These are phyloP conservation scores for Aplysia californica DNA, from an alignment of 1,140 invertebrate genomes.

Conservation along the genomic window DNA sequence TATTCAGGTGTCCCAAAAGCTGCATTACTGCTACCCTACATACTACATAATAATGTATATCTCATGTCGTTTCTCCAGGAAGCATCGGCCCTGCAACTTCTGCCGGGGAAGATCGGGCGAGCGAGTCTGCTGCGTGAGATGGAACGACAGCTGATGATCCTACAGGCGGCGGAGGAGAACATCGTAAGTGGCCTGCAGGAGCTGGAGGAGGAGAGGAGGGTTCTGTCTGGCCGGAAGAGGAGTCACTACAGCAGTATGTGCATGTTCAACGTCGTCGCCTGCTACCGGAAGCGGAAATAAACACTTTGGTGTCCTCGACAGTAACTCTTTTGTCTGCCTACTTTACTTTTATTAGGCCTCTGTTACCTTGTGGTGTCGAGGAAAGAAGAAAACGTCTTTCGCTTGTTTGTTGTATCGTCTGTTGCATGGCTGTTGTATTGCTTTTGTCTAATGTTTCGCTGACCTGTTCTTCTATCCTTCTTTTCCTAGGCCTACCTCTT, in stretches of 20 bases:
- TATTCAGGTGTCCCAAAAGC: too few relatives aligned
- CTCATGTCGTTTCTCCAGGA: too few relatives aligned
- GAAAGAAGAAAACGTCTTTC: too few relatives aligned
- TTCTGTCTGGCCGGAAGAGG: not conserved
- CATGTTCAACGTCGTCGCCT: conserved; percentile 15
- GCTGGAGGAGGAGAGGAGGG: not conserved
- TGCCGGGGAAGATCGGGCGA: too few relatives aligned
- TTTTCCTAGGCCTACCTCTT: not conserved
- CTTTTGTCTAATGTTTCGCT: not conserved
- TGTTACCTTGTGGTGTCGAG: too few relatives aligned
- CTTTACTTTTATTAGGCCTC: not conserved
- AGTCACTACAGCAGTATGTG: conserved; percentile 13
- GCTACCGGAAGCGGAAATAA: conserved; percentile 4
- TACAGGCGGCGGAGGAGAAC: not conserved
- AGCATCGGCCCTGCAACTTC: too few relatives aligned
- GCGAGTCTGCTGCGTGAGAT: not conserved
- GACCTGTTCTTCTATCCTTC: not conserved
- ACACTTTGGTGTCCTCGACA: not conserved
- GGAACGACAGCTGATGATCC: not conserved
- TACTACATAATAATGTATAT: too few relatives aligned
- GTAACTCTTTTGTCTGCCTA: not conserved
- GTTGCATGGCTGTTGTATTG: not conserved
- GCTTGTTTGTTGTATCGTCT: too few relatives aligned
- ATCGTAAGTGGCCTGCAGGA: not conserved
- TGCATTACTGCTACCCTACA: too few relatives aligned